Conservation (phyloP, 1,140 invertebrate genomes). For the Oppia nitens region DNA sequence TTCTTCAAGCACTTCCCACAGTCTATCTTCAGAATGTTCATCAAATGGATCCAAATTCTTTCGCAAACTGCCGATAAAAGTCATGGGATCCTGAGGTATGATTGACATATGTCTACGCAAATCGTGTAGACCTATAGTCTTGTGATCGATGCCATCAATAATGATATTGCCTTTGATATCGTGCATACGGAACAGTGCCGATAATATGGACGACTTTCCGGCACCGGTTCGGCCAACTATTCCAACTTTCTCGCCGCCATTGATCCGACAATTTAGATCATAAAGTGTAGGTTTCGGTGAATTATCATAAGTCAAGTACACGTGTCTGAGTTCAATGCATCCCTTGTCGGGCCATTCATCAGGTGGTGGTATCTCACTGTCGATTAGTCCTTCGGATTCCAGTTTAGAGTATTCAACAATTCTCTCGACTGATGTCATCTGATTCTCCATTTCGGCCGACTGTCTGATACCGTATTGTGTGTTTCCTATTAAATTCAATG, state of each 20-base stretch:
- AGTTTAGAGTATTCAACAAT: constrained; percentile 41
- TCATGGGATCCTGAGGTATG: constrained; percentile 44
- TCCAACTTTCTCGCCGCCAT: constrained; percentile 24
- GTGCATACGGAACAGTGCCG: constrained; percentile 31
- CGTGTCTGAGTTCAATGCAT: constrained; percentile 43
- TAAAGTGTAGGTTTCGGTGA: constrained; percentile 34
- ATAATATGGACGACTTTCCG: constrained; percentile 28
- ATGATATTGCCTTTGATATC: constrained; percentile 45
- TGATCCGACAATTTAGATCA: constrained; percentile 39
- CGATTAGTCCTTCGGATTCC: constrained; percentile 36
- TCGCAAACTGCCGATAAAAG: constrained; percentile 38
- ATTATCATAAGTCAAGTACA: constrained; percentile 45
- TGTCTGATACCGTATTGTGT: constrained; percentile 55
- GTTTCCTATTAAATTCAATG: constrained; percentile 33
- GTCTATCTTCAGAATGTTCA: constrained; percentile 17
- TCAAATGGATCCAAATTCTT: constrained; percentile 25
- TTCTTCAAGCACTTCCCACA: constrained; percentile 19
- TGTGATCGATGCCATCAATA: constrained; percentile 65
- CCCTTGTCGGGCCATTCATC: constrained; percentile 50
- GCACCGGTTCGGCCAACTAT: constrained; percentile 36
- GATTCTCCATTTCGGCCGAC: constrained; percentile 57
- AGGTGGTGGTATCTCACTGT: constrained; percentile 37
- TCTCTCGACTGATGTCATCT: constrained; percentile 55
- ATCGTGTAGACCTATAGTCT: constrained; percentile 36
- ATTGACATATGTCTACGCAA: constrained; percentile 35